Evolutionary conservation across 2,797 vertebrate genomes (phyloP).

Genomic region (Melanotaenia nigrans): DNA sequence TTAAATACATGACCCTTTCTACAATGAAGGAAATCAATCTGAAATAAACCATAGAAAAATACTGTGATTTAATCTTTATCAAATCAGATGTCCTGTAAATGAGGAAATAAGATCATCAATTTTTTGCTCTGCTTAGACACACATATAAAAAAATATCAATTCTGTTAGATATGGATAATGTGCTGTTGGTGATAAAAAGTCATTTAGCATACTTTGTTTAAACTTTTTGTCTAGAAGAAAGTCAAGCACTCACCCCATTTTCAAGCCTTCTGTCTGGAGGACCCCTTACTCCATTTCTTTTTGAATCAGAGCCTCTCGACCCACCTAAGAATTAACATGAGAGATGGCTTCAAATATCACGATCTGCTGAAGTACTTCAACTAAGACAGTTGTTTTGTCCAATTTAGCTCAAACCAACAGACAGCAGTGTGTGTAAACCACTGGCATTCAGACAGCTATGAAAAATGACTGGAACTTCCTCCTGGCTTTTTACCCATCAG

Average conservation of each 20-base stretch:
- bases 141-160: background rate
- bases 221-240: conserved; percentile 9
- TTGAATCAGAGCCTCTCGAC: conserved; percentile 87
- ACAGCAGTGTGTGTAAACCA: conserved; percentile 23
- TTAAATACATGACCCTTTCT: too few relatives aligned
- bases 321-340: conserved; percentile 75
- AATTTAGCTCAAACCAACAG: conserved; percentile 26
- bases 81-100: too few relatives aligned
- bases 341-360: background rate
- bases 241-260: conserved; percentile 89
- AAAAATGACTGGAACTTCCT: conserved; percentile 49
- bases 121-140: background rate
- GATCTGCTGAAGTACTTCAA: conserved; percentile 4
- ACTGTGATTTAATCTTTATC: background rate
- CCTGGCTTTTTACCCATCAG: conserved; percentile 17
- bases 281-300: conserved; percentile 90
- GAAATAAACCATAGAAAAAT: background rate
- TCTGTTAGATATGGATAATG: background rate
- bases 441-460: conserved; percentile 25
- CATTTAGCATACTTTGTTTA: background rate
- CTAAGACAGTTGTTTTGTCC: background rate
- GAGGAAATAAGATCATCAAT: background rate
- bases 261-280: conserved; percentile 88
- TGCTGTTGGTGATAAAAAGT: background rate
- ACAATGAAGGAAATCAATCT: background rate